Base-by-base conservation (phyloP, 2,888 invertebrate species). In the Xylocampa areola region DNA sequence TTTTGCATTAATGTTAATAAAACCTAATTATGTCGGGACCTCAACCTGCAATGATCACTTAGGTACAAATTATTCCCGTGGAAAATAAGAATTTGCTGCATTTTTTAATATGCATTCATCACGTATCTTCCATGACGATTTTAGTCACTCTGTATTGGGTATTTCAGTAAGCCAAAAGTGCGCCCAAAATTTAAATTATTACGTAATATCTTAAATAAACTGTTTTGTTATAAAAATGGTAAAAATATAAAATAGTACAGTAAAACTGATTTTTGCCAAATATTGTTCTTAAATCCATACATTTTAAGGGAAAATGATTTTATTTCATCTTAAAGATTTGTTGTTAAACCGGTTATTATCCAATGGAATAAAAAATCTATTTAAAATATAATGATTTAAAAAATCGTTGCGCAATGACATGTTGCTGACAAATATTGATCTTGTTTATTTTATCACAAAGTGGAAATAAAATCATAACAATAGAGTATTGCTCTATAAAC, bases 241-340 rank as follows among this genome's bases (percentile, higher is more conserved):
- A 37, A 60, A 6, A 63, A 41, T 8, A 27, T 41, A 16, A 30
- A 40, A 35, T 19, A 55, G 6, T 51, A 45, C 63, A 63, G 68
- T 63, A 8, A 19, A 54, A 68, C 63, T 63, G 55, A 40, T 41
- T 7, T 44, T 27, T 43, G 49, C 49, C 70, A 63, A 55, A 62
- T 35, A 45, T 30, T 16, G 59, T 2, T 37, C 4, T 27, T 25
- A n/a, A 39, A 44, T 48, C 30, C 27, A 29, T 33, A 35, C 35
- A 37, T 63, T 69, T 30, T 63, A 63, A 47, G 37, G 23, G 10
- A 40, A 27, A 33, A n/a, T 10, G 0, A 4, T 11, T 41, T 50
- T 10, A 30, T 16, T 30, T 30, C 21, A 33, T 65, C 63, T 68
- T 33, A 63, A 63, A 63, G 65, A 66, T 55, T 62, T 32, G 13